Percentiles rank a stretch among this genome's conserved stretches.
Evolutionary conservation across 2,797 vertebrate genomes (phyloP).

Genomic region (Smutsia gigantea): DNA sequence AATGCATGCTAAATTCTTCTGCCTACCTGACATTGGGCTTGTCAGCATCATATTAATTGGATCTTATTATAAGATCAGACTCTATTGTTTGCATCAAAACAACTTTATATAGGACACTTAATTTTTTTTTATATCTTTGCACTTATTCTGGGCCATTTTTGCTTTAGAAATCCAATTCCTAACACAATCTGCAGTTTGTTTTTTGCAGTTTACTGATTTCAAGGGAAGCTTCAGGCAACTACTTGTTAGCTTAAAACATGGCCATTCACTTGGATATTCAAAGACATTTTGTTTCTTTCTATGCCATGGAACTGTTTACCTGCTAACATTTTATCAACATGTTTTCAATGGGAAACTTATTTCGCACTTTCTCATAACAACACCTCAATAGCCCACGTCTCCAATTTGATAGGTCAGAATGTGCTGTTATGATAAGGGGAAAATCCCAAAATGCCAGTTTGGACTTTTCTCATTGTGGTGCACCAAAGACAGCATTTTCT

Average conservation of each 20-base stretch:
- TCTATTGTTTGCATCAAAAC: slow-evolving; percentile 53
- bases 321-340: slow-evolving; percentile 82
- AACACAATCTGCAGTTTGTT: slow-evolving; percentile 67
- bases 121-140: slow-evolving; percentile 20
- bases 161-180: slow-evolving; percentile 65
- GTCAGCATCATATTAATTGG: slow-evolving; percentile 42
- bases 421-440: slow-evolving; percentile 77
- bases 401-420: slow-evolving; percentile 80
- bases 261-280: slow-evolving; percentile 77
- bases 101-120: slow-evolving; percentile 50
- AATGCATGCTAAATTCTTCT: background rate
- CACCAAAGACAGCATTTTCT: slow-evolving; percentile 68
- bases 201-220: slow-evolving; percentile 75
- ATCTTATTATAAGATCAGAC: slow-evolving; percentile 32
- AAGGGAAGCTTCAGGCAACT: slow-evolving; percentile 71
- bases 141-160: slow-evolving; percentile 61
- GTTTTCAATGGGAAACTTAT: slow-evolving; percentile 83
- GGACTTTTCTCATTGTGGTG: slow-evolving; percentile 68
- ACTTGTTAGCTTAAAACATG: slow-evolving; percentile 77
- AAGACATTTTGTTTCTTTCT: slow-evolving; percentile 78
- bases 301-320: slow-evolving; percentile 68
- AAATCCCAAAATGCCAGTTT: slow-evolving; percentile 71
- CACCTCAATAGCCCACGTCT: slow-evolving; percentile 72
- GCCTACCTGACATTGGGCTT: background rate
- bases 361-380: slow-evolving; percentile 79